Evolutionary conservation across 2,797 vertebrate genomes (phyloP), one percentile per base, ranked within the genome.

Genomic region (Telmatherina bonti): DNA sequence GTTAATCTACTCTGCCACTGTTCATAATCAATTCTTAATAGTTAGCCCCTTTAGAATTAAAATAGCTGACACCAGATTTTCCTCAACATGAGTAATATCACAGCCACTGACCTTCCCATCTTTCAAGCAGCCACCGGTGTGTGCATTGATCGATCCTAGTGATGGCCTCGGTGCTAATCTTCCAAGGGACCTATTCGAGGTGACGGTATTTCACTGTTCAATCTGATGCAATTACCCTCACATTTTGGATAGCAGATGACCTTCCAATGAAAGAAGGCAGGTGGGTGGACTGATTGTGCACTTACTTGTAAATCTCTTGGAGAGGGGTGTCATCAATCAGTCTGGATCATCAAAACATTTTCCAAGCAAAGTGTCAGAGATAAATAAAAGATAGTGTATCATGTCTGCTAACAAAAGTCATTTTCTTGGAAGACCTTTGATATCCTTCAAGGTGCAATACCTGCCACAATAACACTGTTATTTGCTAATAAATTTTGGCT

Each of bases 71-170:
- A 81, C 57, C 27, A 84, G 82, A 88, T 83, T 72, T 69, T 53
- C 65, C 52, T 33, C 43, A 54, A 75, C 56, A 41, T 76, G 77
- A 83, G 82, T 77, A 70, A 86, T 84, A 80, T 82, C 78, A 53
- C 86, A 79, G 76, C 72, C 79, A 65, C 53, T 90, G 90, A 91
- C 91, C 91, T 91, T 92, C 91, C 82, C 89, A 77, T 89, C 84
- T 71, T 67, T 90, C 89, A 89, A 77, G 75, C 76, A 63, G 76
- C 72, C 70, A 60, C 26, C 26, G 58, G 76, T 67, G 49, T 7
- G 65, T 38, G 6, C 66, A 43, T 30, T 70, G 82, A 93, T 93
- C 89, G 87, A 91, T 93, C 85, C 82, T 1, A 16, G 71, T 66
- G 67, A 81, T 68, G 85, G 88, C 89, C 86, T 88, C 56, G 78